Conservation (phyloP, 2,797 vertebrate genomes). For the Dermochelys coriacea region DNA sequence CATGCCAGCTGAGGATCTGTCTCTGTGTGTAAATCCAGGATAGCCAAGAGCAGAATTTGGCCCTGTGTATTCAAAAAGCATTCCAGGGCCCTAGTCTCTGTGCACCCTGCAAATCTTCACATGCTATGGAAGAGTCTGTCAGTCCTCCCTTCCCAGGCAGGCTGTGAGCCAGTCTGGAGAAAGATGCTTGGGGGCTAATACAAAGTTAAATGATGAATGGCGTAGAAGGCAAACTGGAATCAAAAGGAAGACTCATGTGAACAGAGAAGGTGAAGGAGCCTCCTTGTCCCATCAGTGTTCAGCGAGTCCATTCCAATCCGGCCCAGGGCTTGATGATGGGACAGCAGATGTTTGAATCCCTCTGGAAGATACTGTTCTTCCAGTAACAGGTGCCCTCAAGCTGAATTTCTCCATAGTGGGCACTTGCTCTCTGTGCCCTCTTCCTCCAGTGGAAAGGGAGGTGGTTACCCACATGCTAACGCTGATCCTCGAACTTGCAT, state of each 20-base stretch:
- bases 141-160: background rate
- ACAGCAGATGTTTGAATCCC: background rate
- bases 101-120: accelerated
- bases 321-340: background rate
- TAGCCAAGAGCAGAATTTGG: accelerated
- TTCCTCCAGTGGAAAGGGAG: background rate
- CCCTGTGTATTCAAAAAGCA: accelerated
- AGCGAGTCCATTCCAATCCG: accelerated
- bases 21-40: background rate
- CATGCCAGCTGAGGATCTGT: accelerated
- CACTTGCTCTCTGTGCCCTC: background rate
- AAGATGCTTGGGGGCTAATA: background rate
- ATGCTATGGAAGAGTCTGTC: background rate
- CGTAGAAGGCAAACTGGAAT: background rate
- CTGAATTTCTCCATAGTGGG: background rate
- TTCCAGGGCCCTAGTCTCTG: background rate
- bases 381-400: background rate
- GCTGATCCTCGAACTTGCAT: background rate
- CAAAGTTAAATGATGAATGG: background rate
- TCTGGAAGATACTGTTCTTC: background rate
- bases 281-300: background rate
- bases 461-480: accelerated
- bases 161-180: background rate
- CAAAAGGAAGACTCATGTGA: background rate
- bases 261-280: background rate